Percentiles rank a stretch among this genome's conserved stretches.
phyloP scores from a whole-genome alignment of 2,113 vertebrate species.

The Pyrgilauda ruficollis region DNA sequence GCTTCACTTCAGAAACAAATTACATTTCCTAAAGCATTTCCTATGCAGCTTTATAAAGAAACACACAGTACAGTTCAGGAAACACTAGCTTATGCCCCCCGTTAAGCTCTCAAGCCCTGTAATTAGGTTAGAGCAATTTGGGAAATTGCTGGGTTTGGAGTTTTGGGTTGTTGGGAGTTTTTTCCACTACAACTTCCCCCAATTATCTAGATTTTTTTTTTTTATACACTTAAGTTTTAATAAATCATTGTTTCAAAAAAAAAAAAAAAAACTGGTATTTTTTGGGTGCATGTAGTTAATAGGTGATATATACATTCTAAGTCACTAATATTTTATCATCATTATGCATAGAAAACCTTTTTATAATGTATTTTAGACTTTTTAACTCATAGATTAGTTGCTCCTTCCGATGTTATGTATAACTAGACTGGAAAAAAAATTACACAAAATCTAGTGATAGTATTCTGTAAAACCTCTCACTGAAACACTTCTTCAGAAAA shows the following conservation, averaged over 20 bases:
- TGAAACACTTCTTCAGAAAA: neutral
- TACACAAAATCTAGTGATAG: neutral
- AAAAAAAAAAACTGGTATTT: neutral
- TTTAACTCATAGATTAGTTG: neutral
- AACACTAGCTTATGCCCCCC: neutral
- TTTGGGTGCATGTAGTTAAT: neutral
- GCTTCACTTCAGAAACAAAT: neutral
- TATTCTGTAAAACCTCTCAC: neutral
- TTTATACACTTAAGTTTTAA: neutral
- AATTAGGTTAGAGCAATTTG: neutral
- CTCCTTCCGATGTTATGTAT: fast-evolving
- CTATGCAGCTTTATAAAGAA: neutral
- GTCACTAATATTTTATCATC: neutral
- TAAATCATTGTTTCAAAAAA: neutral
- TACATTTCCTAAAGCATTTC: neutral
- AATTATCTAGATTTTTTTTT: neutral
- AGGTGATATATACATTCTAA: neutral
- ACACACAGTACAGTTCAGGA: neutral
- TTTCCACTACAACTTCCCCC: neutral
- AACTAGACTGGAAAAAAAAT: neutral
- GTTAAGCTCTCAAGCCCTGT: neutral
- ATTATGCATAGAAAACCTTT: neutral
- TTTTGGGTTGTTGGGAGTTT: neutral
- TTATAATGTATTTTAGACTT: neutral
- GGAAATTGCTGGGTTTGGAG: neutral